Evolutionary conservation across 2,113 vertebrate species (phyloP).

Genomic region (Trachemys scripta): DNA sequence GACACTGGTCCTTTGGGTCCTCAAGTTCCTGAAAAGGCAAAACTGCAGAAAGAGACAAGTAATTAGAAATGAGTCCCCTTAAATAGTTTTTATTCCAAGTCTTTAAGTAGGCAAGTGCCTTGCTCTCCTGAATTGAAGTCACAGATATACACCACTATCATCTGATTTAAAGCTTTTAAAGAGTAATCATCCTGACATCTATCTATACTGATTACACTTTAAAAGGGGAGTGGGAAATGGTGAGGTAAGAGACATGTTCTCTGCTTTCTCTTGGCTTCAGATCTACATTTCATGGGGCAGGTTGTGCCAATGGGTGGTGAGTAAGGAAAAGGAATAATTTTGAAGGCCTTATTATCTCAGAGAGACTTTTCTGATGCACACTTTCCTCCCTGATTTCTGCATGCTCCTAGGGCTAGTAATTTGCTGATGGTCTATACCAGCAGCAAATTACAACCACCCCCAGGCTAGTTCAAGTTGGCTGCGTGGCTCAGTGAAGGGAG

Average conservation of each 20-base stretch:
- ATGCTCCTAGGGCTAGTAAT: conserved; percentile 58
- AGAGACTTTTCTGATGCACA: conserved; percentile 9
- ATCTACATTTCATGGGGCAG: conserved; percentile 42
- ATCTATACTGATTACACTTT: conserved; percentile 70
- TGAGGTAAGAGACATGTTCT: conserved; percentile 62
- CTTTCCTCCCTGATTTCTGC: neutral
- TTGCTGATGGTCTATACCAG: conserved; percentile 75
- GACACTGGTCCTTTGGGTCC: neutral
- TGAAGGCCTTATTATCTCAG: conserved; percentile 43
- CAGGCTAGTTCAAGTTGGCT: conserved; percentile 50
- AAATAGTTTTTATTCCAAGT: conserved; percentile 50
- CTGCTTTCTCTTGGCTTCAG: conserved; percentile 63
- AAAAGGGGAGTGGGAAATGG: conserved; percentile 56
- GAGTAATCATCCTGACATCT: conserved; percentile 70
- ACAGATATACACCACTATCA: conserved; percentile 36
- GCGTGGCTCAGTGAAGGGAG: conserved; percentile 35
- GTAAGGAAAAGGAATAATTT: neutral
- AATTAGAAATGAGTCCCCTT: conserved; percentile 23
- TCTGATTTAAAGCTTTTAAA: neutral
- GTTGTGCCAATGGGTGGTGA: conserved; percentile 31
- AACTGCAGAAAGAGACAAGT: neutral
- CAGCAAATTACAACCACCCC: conserved; percentile 68
- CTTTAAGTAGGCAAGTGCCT: neutral
- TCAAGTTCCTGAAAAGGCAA: neutral
- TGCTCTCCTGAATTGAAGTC: conserved; percentile 14